Conservation (phyloP, 2,888 invertebrate genomes). For the Leptinotarsa peninsularis region DNA sequence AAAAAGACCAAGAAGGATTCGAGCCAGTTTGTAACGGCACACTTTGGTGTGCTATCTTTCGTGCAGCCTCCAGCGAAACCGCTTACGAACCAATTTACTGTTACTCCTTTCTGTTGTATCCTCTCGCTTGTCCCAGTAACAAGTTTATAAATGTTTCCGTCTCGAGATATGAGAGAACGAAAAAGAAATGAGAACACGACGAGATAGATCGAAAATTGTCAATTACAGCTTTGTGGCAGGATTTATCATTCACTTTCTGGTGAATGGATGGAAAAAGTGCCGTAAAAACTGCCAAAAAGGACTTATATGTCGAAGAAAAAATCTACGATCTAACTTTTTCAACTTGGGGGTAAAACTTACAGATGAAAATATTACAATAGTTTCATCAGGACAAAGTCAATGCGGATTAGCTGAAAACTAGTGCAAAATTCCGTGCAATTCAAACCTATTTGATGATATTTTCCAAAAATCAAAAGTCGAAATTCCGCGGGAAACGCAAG, state of each 20-base stretch:
- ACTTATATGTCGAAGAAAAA: no score
- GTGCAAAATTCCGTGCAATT: no score
- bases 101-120: neutral
- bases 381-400: no score
- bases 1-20: neutral
- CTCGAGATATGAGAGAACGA: neutral
- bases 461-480: no score
- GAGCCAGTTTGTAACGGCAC: slow-evolving; percentile 9
- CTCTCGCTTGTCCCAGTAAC: neutral
- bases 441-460: no score
- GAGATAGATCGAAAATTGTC: neutral
- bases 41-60: neutral
- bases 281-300: no score
- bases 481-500: no score
- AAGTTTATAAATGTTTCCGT: neutral
- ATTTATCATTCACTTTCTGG: neutral
- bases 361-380: no score
- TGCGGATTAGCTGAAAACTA: no score
- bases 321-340: no score
- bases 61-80: slow-evolving; percentile 5
- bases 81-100: slow-evolving; percentile 7
- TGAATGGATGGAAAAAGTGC: neutral
- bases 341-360: no score
- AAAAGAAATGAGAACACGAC: neutral
- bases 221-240: neutral